These are phyloP conservation scores for Rugalucina vietnamica DNA, from an alignment of 2,888 invertebrate genomes.

Conservation along the genomic window DNA sequence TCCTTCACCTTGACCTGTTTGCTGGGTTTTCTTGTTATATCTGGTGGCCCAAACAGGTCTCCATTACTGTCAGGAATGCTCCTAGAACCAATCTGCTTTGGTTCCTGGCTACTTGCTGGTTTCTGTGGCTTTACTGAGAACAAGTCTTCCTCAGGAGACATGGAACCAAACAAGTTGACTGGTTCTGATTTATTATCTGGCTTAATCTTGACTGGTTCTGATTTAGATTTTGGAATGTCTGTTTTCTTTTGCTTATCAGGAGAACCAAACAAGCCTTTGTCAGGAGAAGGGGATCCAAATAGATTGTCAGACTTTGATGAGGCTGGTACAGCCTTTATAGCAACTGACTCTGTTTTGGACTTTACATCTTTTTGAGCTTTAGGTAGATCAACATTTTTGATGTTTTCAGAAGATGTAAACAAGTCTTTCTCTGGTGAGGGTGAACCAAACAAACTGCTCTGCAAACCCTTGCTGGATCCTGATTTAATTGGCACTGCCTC, in stretches of 20 bases:
- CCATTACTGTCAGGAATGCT: background rate
- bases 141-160: constrained; percentile 25
- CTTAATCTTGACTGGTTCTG: constrained; percentile 3
- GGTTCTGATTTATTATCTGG: background rate
- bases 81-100: background rate
- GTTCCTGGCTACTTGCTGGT: background rate
- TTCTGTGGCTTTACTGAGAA: constrained; percentile 2
- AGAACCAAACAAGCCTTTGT: constrained; percentile 60
- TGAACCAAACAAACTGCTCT: background rate
- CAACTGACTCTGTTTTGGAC: background rate
- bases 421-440: constrained; percentile 21
- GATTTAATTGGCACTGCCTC: constrained; percentile 24
- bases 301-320: background rate
- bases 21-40: background rate
- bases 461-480: background rate
- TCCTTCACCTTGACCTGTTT: background rate
- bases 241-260: constrained; percentile 21
- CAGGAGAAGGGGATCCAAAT: constrained; percentile 18
- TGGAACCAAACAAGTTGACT: background rate
- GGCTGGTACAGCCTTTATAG: background rate
- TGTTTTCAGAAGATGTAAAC: constrained; percentile 10
- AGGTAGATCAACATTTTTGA: background rate
- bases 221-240: background rate
- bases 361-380: background rate
- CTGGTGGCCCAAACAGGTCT: background rate